Base-by-base conservation (phyloP, 1,140 invertebrate genomes). In the Chrysomallon squamiferum region DNA sequence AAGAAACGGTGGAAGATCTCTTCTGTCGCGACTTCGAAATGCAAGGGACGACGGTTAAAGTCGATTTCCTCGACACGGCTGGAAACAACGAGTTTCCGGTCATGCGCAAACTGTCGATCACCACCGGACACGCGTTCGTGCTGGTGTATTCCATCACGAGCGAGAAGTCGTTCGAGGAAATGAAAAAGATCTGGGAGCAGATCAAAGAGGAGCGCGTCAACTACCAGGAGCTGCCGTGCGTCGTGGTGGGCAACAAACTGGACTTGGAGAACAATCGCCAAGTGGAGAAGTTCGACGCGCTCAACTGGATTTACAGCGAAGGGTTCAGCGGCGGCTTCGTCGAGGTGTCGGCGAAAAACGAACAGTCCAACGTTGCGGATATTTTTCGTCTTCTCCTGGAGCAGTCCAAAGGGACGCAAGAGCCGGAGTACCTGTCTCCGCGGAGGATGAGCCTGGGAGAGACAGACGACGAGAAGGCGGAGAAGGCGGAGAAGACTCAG, bases 31-130 rank as follows among this genome's bases (percentile, higher is more conserved):
- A 95, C 84, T 96, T 93, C 79, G 90, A 93, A 71, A 86, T 95
- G 33, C 71, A 81, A 45, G 85, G 83, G 9, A 61, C 71, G 1
- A 64, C 72, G 22, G 67, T 81, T 65, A 75, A 84, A 65, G 93
- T 95, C 43, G 93, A 96, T 80, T 92, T 96, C 50, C 79, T 96
- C 73, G 94, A 95, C 82, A 96, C 94, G 3, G 93, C 93, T 13
- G 91, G 93, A 35, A 80, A 79, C 43, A 62, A 81, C 33, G 68
- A 71, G 6, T 80, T 82, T 64, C 79, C 79, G 5, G 81, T 78
- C 25, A 82, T 83, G 80, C 59, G 77, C 20, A 87, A 93, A 54
- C 86, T 96, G 29, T 94, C 92, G 72, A 95, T 96, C 74, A 92
- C 94, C 1, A 95, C 93, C 3, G 94, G 93, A 5, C 91, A 94